These are phyloP conservation scores for Stegastes partitus DNA, from an alignment of 2,113 vertebrate genomes.

Conservation along the genomic window DNA sequence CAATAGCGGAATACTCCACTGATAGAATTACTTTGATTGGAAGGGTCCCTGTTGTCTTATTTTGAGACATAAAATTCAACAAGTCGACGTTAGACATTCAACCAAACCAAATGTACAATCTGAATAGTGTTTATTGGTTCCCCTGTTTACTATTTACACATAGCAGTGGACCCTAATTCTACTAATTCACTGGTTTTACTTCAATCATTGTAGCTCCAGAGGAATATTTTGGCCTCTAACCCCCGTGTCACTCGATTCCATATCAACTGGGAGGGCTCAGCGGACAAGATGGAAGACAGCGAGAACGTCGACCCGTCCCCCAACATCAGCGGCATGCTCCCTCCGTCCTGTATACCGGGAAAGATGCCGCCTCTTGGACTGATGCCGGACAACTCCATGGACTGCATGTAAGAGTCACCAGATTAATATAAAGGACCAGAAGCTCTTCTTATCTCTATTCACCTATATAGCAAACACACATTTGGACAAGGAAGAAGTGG, in stretches of 20 bases:
- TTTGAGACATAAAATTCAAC: too few species aligned
- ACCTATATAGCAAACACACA: constrained; percentile 19
- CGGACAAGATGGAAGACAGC: constrained; percentile 88
- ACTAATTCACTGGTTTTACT: neutral
- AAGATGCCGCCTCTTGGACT: constrained; percentile 86
- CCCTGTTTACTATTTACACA: too few species aligned
- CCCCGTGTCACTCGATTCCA: constrained; percentile 93
- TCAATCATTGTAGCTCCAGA: constrained; percentile 85
- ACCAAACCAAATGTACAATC: too few species aligned
- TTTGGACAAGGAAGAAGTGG: constrained; percentile 25
- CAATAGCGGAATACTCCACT: too few species aligned
- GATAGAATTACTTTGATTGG: too few species aligned
- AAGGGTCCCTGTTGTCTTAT: too few species aligned
- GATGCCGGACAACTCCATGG: constrained; percentile 93
- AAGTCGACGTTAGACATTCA: too few species aligned
- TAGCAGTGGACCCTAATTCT: neutral
- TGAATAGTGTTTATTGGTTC: too few species aligned
- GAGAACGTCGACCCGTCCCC: constrained; percentile 91
- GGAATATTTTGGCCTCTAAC: constrained; percentile 93
- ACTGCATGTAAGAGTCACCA: constrained; percentile 84
- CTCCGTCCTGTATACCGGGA: constrained; percentile 84
- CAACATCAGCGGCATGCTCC: constrained; percentile 81
- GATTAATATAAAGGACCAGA: constrained; percentile 38
- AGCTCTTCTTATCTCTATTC: constrained; percentile 11
- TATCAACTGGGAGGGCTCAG: constrained; percentile 92